Evolutionary conservation across 2,113 vertebrate genomes (phyloP), one percentile per base, ranked within the genome.

Genomic region (Malurus cyaneus): DNA sequence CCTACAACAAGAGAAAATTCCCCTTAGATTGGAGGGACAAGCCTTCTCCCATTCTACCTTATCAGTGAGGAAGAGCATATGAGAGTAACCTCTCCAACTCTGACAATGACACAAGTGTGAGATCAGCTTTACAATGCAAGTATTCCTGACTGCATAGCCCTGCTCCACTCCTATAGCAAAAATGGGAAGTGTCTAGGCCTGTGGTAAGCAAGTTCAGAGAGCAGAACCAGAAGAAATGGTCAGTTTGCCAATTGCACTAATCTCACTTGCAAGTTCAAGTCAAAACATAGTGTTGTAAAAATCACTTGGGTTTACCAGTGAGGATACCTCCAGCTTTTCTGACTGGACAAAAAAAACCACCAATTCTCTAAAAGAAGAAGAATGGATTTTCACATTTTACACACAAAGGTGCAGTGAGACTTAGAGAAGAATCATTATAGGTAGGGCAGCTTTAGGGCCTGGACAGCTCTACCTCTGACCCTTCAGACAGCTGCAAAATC

Each of bases 1-100:
- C 98, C 99, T 99, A 94, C 18, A 92, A 96, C 47, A 86, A 96
- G 86, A 99, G 15, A 88, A 94, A 73, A 94, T 34, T 46, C 18
- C 14, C 25, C 15, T 82, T 61, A 59, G n/a, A 80, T 10, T 8
- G 7, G 34, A 65, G 23, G 34, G 14, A 36, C 14, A 7, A 46
- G 18, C 19, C 7, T 64, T 56, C 42, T 47, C 29, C 61, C 13
- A 50, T 72, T 12, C 59, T 42, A 21, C 13, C 4, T 39, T 41
- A 80, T 8, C 54, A 53, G 23, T 10, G 2, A 72, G 25, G 32
- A 93, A 53, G 0, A 69, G 19, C 31, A 73, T 6, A 18, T 4
- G 10, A 80, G 11, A 67, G 21, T 24, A 76, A 69, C 11, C 36
- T 14, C 56, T 61, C 32, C 10, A 79, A 64, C 41, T 92, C 56